Percentiles rank a stretch among this genome's conserved stretches.
These are phyloP conservation scores for Oreocharis arfaki DNA, from an alignment of 2,113 vertebrate genomes.

Conservation along the genomic window DNA sequence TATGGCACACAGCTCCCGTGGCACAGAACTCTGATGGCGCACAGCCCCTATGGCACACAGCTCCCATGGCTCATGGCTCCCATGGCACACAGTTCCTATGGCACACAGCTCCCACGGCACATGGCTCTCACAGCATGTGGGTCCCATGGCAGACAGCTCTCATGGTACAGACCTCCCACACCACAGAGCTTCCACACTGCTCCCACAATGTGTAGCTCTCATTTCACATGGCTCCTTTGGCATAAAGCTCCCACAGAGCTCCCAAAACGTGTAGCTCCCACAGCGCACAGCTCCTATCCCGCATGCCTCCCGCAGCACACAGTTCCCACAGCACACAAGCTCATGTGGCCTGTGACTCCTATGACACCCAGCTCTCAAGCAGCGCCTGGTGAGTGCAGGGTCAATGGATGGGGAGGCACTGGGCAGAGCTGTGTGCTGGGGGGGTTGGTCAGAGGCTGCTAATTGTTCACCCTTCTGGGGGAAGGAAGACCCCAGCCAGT, in stretches of 20 bases:
- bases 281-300: not conserved
- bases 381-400: fast-evolving
- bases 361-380: not conserved
- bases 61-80: fast-evolving
- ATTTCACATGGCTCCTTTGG: not conserved
- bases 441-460: no score
- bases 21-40: fast-evolving
- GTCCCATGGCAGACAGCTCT: not conserved
- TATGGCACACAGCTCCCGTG: fast-evolving
- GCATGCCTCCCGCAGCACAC: not conserved
- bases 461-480: fast-evolving
- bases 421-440: not conserved
- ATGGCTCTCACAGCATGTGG: no score
- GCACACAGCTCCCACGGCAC: not conserved
- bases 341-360: fast-evolving
- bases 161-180: not conserved
- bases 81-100: fast-evolving
- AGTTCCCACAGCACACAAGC: not conserved
- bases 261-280: not conserved
- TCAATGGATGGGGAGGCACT: fast-evolving
- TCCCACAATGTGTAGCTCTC: not conserved
- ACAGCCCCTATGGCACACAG: fast-evolving
- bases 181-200: no score
- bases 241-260: not conserved
- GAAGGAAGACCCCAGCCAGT: no score